phyloP scores from a whole-genome alignment of 2,113 vertebrate genomes.

The Leptobrachium leishanense region DNA sequence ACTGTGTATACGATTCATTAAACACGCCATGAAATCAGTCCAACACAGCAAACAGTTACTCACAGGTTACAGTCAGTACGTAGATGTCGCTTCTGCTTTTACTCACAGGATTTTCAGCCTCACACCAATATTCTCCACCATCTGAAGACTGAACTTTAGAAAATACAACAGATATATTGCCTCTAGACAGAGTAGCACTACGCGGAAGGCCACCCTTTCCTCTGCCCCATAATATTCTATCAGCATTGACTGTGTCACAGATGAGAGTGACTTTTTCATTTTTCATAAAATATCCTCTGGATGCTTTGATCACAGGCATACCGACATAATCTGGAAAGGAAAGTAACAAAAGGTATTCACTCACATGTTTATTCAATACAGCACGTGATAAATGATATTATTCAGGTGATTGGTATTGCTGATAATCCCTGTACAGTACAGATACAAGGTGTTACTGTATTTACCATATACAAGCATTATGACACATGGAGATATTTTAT shows the following conservation, averaged over 20 bases:
- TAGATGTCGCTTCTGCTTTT: background rate
- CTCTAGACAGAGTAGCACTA: background rate
- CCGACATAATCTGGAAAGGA: background rate
- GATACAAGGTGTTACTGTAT: too few relatives aligned
- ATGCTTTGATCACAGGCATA: background rate
- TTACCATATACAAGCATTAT: too few relatives aligned
- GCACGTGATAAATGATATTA: too few relatives aligned
- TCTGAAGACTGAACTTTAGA: background rate
- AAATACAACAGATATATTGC: background rate
- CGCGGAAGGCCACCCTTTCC: background rate
- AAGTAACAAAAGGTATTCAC: background rate
- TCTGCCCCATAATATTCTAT: conserved; percentile 1
- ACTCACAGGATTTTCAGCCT: background rate
- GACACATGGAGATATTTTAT: too few relatives aligned
- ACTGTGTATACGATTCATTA: too few relatives aligned
- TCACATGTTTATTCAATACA: too few relatives aligned
- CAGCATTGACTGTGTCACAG: background rate
- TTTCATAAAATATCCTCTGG: background rate
- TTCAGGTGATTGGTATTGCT: too few relatives aligned
- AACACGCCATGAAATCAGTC: too few relatives aligned
- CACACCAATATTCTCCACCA: background rate
- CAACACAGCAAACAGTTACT: background rate
- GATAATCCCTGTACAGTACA: too few relatives aligned
- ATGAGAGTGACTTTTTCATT: background rate
- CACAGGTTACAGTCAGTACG: conserved; percentile 4